Percentiles rank a stretch among this genome's conserved stretches.
Conservation (phyloP, 2,797 vertebrate species). For the Tolypeutes matacus region DNA sequence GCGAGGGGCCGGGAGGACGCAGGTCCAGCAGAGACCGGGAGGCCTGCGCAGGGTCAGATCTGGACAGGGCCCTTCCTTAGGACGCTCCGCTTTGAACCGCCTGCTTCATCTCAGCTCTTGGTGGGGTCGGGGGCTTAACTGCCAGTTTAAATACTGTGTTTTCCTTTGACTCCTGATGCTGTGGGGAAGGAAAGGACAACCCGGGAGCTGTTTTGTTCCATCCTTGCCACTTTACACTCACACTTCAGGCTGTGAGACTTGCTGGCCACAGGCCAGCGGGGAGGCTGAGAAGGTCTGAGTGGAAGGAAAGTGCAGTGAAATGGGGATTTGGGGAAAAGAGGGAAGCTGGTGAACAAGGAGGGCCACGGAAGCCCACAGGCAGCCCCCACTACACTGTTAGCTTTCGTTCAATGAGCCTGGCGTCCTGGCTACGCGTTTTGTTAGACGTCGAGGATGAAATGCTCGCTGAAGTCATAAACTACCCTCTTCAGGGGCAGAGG, state of each 20-base stretch:
- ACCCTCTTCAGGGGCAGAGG: neutral
- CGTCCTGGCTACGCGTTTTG: neutral
- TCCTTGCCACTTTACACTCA: no score
- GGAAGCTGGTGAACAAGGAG: neutral
- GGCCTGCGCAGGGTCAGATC: no score
- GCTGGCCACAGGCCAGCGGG: neutral
- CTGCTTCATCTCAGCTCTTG: neutral
- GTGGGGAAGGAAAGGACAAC: neutral
- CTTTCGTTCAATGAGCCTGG: neutral
- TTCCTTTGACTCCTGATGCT: neutral
- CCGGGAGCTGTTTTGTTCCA: neutral
- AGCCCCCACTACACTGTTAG: neutral
- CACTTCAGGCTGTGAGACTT: neutral
- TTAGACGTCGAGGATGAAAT: conserved; percentile 45
- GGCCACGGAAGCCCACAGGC: neutral
- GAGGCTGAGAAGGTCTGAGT: neutral
- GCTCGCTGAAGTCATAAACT: conserved; percentile 46
- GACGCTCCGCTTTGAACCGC: neutral
- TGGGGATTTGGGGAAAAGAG: neutral
- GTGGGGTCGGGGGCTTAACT: neutral
- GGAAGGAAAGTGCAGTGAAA: neutral
- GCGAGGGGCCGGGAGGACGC: neutral
- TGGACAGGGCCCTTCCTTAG: neutral
- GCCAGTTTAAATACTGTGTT: neutral
- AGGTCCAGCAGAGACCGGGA: neutral